phyloP scores from a whole-genome alignment of 1,140 invertebrate species.

The Drosophila nebulosa region DNA sequence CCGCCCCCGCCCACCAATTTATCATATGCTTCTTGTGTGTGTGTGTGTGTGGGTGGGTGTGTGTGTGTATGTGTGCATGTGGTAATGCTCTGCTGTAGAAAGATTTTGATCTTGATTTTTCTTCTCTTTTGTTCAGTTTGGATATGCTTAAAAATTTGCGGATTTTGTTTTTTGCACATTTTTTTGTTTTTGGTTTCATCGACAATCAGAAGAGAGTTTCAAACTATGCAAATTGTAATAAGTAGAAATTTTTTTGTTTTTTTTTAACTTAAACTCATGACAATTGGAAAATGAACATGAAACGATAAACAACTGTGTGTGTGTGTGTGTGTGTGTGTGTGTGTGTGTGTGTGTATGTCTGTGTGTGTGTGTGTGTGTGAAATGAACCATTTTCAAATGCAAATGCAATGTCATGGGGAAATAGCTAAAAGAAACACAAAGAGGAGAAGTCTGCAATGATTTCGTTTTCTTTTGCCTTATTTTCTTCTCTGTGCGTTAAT shows the following conservation, averaged over 20 bases:
- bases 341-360: not conserved
- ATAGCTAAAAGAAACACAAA: not conserved
- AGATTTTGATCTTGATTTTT: constrained; percentile 29
- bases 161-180: constrained; percentile 26
- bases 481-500: constrained; percentile 11
- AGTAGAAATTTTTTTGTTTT: constrained; percentile 64
- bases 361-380: not conserved
- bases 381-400: not conserved
- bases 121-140: constrained; percentile 23
- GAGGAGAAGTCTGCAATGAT: constrained; percentile 7
- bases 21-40: not conserved
- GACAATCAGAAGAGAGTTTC: constrained; percentile 58
- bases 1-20: constrained; percentile 64
- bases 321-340: not conserved
- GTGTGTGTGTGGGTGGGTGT: too few relatives aligned
- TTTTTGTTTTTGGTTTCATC: constrained; percentile 10
- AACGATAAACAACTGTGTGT: constrained; percentile 36
- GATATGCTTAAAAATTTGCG: constrained; percentile 36
- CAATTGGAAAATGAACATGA: constrained; percentile 34
- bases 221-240: constrained; percentile 79
- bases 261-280: constrained; percentile 53
- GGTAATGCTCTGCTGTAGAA: constrained; percentile 63
- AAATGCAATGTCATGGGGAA: constrained; percentile 25
- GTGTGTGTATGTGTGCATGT: constrained; percentile 27
- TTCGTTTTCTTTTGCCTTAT: not conserved